These are phyloP conservation scores for Axea sp. DNA, from an alignment of 2,888 invertebrate species.

Conservation along the genomic window DNA sequence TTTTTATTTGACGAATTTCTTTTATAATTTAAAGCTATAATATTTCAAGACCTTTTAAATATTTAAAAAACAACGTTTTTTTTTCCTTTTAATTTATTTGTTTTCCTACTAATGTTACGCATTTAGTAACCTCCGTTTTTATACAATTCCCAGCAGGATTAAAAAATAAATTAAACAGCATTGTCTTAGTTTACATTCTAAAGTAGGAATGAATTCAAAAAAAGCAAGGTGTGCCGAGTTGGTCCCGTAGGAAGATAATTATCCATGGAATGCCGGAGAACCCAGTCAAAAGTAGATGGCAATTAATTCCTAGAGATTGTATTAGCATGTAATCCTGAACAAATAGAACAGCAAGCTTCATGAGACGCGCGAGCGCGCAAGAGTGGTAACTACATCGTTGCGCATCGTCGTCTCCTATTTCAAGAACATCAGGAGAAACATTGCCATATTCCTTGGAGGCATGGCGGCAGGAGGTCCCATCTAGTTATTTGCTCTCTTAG, in stretches of 20 bases:
- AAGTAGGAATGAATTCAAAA: constrained; percentile 23
- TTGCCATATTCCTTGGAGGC: constrained; percentile 54
- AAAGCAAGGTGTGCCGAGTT: constrained; percentile 31
- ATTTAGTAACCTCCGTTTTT: constrained; percentile 18
- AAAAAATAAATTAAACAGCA: constrained; percentile 18
- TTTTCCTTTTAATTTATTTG: not conserved
- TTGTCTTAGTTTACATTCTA: constrained; percentile 41
- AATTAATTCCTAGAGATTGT: constrained; percentile 58
- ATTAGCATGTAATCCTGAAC: constrained; percentile 62
- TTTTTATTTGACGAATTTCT: no score
- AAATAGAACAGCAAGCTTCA: constrained; percentile 52
- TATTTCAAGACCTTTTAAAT: no score
- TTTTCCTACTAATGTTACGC: not conserved
- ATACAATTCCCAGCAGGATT: constrained; percentile 1
- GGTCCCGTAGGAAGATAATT: constrained; percentile 43
- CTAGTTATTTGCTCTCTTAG: constrained; percentile 70
- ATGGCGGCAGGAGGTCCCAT: constrained; percentile 53
- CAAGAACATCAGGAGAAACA: constrained; percentile 55
- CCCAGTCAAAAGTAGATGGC: constrained; percentile 57
- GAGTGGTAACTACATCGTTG: constrained; percentile 53
- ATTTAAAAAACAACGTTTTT: no score
- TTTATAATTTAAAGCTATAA: no score
- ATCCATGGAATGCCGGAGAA: constrained; percentile 35
- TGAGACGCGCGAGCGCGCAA: constrained; percentile 48
- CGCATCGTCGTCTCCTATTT: constrained; percentile 47